phyloP scores from a whole-genome alignment of 2,113 vertebrate genomes.

The mouse (Mus musculus) region GRCm39 chr10:44236001-44236500 shows the following conservation, averaged over 20 bases:
- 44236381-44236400: slow-evolving; percentile 62
- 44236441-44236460: background rate
- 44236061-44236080: background rate
- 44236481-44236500: background rate
- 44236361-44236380: background rate
- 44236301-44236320: background rate
- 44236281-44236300: background rate
- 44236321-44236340: background rate
- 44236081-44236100: background rate
- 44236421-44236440: slow-evolving; percentile 60
- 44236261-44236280: background rate
- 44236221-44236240: background rate
- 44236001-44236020: background rate
- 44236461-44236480: background rate
- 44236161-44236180: background rate
- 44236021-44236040: slow-evolving; percentile 10
- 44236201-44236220: background rate
- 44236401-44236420: slow-evolving; percentile 65
- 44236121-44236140: background rate
- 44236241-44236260: slow-evolving; percentile 14
- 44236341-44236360: background rate
- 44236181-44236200: background rate
- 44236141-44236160: slow-evolving; percentile 16
- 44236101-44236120: background rate
- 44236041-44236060: background rate